These are phyloP conservation scores for Parazoanthus darwini DNA, from an alignment of 92 coral and sea anemone genomes.

Conservation along the genomic window DNA sequence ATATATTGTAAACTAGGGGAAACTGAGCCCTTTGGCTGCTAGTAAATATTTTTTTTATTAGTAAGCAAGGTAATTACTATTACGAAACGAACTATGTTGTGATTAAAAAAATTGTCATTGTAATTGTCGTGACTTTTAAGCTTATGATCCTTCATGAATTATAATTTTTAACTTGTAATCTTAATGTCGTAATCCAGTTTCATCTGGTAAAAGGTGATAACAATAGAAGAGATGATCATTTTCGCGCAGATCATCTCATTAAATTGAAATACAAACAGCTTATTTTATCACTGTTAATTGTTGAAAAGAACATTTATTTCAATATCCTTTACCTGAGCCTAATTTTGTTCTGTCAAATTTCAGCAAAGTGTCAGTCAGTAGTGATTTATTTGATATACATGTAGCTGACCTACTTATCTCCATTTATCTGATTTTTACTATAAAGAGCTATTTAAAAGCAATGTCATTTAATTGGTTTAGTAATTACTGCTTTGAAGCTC, in stretches of 20 bases:
- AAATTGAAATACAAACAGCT: not conserved
- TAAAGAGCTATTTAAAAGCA: not conserved
- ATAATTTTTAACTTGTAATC: not conserved
- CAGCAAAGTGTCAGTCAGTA: not conserved
- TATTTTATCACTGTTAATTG: not conserved
- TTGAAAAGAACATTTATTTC: not conserved
- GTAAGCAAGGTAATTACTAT: too few relatives aligned
- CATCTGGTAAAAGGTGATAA: not conserved
- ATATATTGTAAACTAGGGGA: not conserved
- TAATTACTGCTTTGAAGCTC: not conserved
- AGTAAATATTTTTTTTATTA: too few relatives aligned
- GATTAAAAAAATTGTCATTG: too few relatives aligned
- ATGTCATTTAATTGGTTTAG: not conserved
- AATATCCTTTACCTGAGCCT: not conserved
- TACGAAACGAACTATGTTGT: too few relatives aligned
- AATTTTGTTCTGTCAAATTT: too few relatives aligned
- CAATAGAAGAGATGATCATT: not conserved
- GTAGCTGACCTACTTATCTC: not conserved
- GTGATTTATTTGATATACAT: not conserved
- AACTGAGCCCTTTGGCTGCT: not conserved
- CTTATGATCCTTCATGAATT: not conserved
- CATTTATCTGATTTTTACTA: not conserved
- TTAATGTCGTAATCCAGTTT: not conserved
- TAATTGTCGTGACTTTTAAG: too few relatives aligned
- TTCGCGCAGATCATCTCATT: not conserved